These are phyloP conservation scores for Prionailurus bengalensis DNA, from an alignment of 2,113 vertebrate species.

Conservation along the genomic window DNA sequence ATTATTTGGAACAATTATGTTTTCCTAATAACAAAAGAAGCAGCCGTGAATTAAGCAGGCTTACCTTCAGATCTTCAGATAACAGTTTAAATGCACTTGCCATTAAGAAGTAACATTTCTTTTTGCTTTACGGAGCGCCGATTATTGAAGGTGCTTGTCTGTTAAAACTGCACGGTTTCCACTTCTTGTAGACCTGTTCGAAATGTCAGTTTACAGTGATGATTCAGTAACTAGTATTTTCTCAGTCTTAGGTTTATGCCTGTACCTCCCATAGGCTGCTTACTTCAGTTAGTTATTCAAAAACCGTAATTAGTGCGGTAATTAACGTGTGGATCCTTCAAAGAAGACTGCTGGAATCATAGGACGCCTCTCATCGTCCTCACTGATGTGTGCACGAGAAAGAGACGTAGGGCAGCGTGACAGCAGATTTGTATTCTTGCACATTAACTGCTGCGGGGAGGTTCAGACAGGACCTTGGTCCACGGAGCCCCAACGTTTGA, in stretches of 20 bases:
- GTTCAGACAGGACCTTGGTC: conserved; percentile 86
- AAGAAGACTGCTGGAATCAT: conserved; percentile 87
- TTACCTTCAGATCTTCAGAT: conserved; percentile 91
- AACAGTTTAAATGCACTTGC: conserved; percentile 90
- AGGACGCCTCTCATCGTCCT: conserved; percentile 88
- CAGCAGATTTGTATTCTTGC: conserved; percentile 83
- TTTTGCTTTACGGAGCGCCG: conserved; percentile 86
- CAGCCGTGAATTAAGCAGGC: conserved; percentile 91
- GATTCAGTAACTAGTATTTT: conserved; percentile 90
- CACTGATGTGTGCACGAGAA: conserved; percentile 87
- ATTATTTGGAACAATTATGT: conserved; percentile 94
- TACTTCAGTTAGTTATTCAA: conserved; percentile 90
- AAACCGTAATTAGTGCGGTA: conserved; percentile 91
- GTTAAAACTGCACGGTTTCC: conserved; percentile 84
- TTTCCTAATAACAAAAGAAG: conserved; percentile 93
- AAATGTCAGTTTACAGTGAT: conserved; percentile 88
- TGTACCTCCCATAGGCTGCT: conserved; percentile 90
- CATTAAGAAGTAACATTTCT: conserved; percentile 89
- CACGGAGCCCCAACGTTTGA: conserved; percentile 83
- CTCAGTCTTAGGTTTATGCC: conserved; percentile 87
- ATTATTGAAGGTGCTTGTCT: conserved; percentile 90
- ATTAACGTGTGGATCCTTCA: conserved; percentile 90
- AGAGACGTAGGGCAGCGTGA: conserved; percentile 87
- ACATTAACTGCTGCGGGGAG: conserved; percentile 86
- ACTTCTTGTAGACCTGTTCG: conserved; percentile 85